Percentiles rank a stretch among this genome's conserved stretches.
phyloP scores from a whole-genome alignment of 1,140 invertebrate species.

The Geopemphigus sp. region DNA sequence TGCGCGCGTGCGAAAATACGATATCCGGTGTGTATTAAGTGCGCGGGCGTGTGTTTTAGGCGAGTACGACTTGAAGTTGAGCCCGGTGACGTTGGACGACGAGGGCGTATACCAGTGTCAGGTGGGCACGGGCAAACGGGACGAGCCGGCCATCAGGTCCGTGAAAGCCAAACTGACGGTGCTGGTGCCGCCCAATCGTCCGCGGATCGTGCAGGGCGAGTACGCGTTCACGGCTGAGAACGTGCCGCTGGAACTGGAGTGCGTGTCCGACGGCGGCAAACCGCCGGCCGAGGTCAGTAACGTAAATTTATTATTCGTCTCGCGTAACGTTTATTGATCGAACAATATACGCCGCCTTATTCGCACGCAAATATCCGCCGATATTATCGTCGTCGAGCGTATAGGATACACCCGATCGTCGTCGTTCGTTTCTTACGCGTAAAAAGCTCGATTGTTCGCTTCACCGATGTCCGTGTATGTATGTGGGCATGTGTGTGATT shows the following conservation, averaged over 20 bases:
- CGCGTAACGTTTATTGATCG: no score
- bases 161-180: slow-evolving; percentile 80
- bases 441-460: no score
- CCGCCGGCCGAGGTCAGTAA: slow-evolving; percentile 83
- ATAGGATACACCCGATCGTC: no score
- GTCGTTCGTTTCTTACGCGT: no score
- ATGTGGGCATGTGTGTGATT: no score
- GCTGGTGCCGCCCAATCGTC: slow-evolving; percentile 82
- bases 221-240: slow-evolving; percentile 82
- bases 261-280: slow-evolving; percentile 83
- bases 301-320: no score
- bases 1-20: no score
- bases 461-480: no score
- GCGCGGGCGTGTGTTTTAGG: slow-evolving; percentile 59
- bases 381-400: no score
- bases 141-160: slow-evolving; percentile 75
- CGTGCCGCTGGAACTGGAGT: slow-evolving; percentile 83
- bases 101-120: slow-evolving; percentile 90
- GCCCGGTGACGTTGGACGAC: slow-evolving; percentile 83
- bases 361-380: no score
- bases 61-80: slow-evolving; percentile 82
- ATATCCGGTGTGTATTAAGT: no score
- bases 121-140: slow-evolving; percentile 69
- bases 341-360: no score
- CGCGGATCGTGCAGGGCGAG: slow-evolving; percentile 81